Conservation (phyloP, 2,113 vertebrate species). For the Eulemur macaco region DNA sequence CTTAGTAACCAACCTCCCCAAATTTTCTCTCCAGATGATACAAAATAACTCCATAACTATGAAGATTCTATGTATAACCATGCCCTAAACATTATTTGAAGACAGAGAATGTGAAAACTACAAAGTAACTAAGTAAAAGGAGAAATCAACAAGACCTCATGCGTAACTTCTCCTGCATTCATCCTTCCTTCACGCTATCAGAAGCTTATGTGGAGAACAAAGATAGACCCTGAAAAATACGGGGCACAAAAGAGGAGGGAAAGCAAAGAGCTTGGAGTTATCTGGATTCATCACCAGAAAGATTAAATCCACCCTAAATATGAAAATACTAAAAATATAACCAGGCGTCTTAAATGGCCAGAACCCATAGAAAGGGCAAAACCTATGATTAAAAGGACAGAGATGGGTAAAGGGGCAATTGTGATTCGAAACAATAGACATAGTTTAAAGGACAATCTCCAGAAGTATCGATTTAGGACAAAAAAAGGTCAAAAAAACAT, state of each 20-base stretch:
- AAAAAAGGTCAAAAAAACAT: background rate
- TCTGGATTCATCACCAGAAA: background rate
- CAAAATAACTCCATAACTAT: background rate
- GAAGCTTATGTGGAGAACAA: background rate
- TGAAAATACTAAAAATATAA: background rate
- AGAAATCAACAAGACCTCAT: background rate
- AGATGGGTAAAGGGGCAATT: background rate
- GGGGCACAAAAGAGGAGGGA: background rate
- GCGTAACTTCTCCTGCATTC: too few species aligned
- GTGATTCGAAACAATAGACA: background rate
- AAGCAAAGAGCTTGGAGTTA: background rate
- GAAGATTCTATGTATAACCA: background rate
- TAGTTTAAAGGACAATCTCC: background rate
- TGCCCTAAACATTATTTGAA: background rate
- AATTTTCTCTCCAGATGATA: background rate
- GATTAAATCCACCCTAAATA: background rate
- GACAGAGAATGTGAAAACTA: background rate
- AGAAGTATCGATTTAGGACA: background rate
- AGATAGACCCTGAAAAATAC: too few species aligned
- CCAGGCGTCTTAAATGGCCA: background rate
- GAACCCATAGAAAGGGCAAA: background rate
- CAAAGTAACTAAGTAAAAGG: background rate
- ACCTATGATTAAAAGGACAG: background rate
- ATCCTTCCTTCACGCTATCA: rapidly evolving
- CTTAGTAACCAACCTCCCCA: background rate